phyloP scores from a whole-genome alignment of 2,888 invertebrate genomes.

The Pteria penguin region DNA sequence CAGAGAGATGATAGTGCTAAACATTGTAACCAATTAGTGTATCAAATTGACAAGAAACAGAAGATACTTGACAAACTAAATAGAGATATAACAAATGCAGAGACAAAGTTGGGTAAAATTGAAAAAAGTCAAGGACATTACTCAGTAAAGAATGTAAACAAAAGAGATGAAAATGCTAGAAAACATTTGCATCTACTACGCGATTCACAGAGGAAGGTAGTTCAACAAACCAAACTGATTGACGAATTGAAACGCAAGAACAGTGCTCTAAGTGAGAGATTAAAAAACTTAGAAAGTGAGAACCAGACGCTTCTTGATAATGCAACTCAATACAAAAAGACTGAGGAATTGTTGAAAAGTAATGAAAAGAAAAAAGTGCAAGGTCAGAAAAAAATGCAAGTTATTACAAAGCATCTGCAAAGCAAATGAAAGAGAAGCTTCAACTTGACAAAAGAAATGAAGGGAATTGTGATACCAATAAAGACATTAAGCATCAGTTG shows the following conservation, averaged over 20 bases:
- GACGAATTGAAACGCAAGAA: neutral
- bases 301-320: neutral
- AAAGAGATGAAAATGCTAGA: slow-evolving; percentile 18
- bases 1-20: neutral
- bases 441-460: no score
- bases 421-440: neutral
- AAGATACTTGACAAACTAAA: neutral
- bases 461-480: no score
- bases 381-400: slow-evolving; percentile 4
- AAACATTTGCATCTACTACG: slow-evolving; percentile 2
- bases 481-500: no score
- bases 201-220: slow-evolving; percentile 2
- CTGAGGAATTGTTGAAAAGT: no score
- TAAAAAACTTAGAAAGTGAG: neutral
- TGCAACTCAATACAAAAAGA: neutral
- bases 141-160: slow-evolving; percentile 26
- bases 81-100: neutral
- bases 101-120: neutral
- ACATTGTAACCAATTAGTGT: neutral
- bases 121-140: slow-evolving; percentile 14
- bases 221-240: neutral
- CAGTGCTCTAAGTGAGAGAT: neutral
- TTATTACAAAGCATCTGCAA: neutral
- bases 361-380: slow-evolving; percentile 5
- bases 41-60: neutral